Evolutionary conservation across 2,888 invertebrate species (phyloP).

Genomic region (Eristalinus aeneus): DNA sequence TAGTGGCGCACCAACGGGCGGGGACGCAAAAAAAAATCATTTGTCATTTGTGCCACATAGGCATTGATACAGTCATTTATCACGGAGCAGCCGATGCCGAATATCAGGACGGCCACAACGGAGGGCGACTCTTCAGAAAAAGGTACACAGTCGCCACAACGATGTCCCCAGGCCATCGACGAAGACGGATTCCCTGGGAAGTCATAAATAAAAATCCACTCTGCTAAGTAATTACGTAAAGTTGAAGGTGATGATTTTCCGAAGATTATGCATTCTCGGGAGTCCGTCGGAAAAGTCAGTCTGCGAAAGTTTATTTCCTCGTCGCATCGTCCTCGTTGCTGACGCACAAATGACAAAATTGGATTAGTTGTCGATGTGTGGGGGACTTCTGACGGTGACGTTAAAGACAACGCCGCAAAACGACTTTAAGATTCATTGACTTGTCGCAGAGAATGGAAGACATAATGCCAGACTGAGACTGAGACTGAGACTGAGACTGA

Average conservation of each 20-base stretch:
- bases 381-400: constrained; percentile 2
- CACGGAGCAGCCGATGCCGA: constrained; percentile 63
- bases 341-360: constrained; percentile 57
- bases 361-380: constrained; percentile 34
- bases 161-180: background rate
- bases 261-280: constrained; percentile 56
- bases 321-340: background rate
- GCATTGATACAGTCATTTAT: constrained; percentile 70
- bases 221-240: constrained; percentile 66
- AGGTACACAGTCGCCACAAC: background rate
- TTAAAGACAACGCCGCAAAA: background rate
- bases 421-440: background rate
- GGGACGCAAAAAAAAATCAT: constrained; percentile 40
- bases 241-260: constrained; percentile 69
- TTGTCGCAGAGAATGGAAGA: background rate
- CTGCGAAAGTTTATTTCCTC: constrained; percentile 17
- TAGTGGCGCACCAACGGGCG: background rate
- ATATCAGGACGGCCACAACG: constrained; percentile 14
- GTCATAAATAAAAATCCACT: constrained; percentile 67
- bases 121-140: background rate
- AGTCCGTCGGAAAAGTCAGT: background rate
- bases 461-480: too few species aligned
- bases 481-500: background rate
- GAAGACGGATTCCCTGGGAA: constrained; percentile 49
- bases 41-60: constrained; percentile 69